Evolutionary conservation across 2,113 vertebrate genomes (phyloP), one percentile per base, ranked within the genome.

Genomic region (Megaptera novaeangliae): DNA sequence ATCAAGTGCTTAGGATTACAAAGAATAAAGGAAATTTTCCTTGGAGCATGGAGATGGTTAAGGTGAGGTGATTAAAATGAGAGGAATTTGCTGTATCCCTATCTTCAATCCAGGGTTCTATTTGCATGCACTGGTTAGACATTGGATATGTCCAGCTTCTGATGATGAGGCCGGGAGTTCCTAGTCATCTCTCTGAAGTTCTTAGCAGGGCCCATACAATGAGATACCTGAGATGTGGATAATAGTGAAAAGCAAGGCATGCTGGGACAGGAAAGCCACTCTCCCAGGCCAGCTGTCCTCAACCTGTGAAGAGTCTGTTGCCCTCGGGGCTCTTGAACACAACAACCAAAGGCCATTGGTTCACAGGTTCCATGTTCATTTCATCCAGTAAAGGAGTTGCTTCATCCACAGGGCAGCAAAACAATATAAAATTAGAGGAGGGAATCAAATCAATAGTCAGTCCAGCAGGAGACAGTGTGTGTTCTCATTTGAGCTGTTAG

Each of bases 391-490:
- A 98, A 97, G 93, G 29, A 89, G 68, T 92, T 98, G 44, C 69
- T 97, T 97, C 98, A 94, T 93, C 86, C 96, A 97, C 89, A 84
- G 93, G 90, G 96, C 20, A 88, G 49, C 64, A 98, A 98, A 99
- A 98, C 68, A 97, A 98, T 98, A 98, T 72, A 86, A 98, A 99
- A 99, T 98, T 98, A 98, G 96, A 98, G 93, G 92, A 87, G 21
- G 91, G 97, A 98, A 99, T 98, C 96, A 97, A 99, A 98, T 99
- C 98, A 98, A 98, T 98, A 98, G 92, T 74, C 95, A 63, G 98
- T 98, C 98, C 97, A 96, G 96, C 95, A 97, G 93, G 98, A 98
- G 96, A 97, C 90, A 94, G 34, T 85, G 64, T 97, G 84, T 98
- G 98, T 95, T 98, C 97, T 98, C 97, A 97, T 98, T 98, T 97